Conservation (phyloP, 2,888 invertebrate species). For the Hedychridium roseum region DNA sequence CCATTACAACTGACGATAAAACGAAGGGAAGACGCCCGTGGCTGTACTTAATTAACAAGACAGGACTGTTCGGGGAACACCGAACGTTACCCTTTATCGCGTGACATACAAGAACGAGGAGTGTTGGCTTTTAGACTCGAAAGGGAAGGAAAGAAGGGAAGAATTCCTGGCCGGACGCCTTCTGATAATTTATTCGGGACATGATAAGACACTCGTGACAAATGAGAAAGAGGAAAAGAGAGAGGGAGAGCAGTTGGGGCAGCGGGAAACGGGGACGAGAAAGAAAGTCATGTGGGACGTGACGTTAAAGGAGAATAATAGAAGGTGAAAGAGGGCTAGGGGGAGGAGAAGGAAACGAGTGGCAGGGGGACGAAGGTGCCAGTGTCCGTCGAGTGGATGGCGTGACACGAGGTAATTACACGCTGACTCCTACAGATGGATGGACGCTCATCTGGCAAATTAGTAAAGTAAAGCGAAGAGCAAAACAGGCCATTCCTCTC, state of each 20-base stretch:
- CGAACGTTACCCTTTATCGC: too few species aligned
- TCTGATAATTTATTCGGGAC: conserved; percentile 36
- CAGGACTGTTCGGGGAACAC: too few species aligned
- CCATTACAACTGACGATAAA: too few species aligned
- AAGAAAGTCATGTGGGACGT: conserved; percentile 10
- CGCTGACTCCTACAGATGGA: conserved; percentile 30
- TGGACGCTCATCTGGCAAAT: conserved; percentile 32
- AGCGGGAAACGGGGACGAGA: conserved; percentile 4
- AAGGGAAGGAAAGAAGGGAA: conserved; percentile 5
- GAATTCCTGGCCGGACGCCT: conserved; percentile 9
- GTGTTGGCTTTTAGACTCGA: too few species aligned
- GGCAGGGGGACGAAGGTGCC: conserved; percentile 17
- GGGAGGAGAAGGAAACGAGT: conserved; percentile 10
- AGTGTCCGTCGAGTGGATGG: conserved; percentile 26
- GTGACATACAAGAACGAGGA: conserved; percentile 8
- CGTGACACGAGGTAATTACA: conserved; percentile 38
- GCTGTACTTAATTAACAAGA: too few species aligned
- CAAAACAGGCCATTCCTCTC: too few species aligned
- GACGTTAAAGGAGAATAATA: conserved; percentile 5
- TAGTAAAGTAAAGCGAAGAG: conserved; percentile 15
- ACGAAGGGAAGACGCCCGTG: too few species aligned
- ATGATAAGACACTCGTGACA: conserved; percentile 42
- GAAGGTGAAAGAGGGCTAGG: conserved; percentile 7
- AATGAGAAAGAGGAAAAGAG: conserved; percentile 30
- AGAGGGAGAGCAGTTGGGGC: conserved; percentile 2